Evolutionary conservation across 2,888 invertebrate genomes (phyloP).

Genomic region (Oxyscelio sp.): DNA sequence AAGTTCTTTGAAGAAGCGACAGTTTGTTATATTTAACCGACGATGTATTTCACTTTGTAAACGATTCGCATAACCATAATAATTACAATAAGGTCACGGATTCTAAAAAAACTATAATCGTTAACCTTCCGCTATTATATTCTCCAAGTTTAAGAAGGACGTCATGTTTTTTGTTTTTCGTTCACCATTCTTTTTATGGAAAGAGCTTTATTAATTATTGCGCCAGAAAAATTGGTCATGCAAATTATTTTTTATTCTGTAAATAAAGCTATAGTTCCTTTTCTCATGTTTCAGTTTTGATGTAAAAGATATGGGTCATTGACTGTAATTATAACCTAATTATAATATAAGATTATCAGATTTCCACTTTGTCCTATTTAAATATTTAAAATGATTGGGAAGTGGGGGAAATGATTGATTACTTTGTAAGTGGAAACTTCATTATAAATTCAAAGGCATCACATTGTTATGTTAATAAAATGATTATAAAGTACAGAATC

Average conservation of each 20-base stretch:
- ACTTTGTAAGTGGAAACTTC: too few species aligned
- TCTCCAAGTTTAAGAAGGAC: slow-evolving; percentile 3
- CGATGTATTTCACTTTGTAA: slow-evolving; percentile 18
- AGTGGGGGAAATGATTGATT: too few species aligned
- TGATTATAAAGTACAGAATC: slow-evolving; percentile 29
- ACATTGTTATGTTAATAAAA: slow-evolving; percentile 35
- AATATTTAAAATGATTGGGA: too few species aligned
- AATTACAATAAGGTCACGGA: slow-evolving; percentile 41
- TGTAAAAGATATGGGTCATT: too few species aligned
- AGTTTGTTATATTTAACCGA: slow-evolving; percentile 18
- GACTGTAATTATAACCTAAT: too few species aligned
- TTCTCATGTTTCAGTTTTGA: too few species aligned
- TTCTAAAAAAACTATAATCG: slow-evolving; percentile 47
- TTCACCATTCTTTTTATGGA: neutral
- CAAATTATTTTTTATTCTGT: too few species aligned
- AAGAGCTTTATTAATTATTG: slow-evolving; percentile 7
- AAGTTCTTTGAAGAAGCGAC: slow-evolving; percentile 19
- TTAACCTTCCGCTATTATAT: slow-evolving; percentile 32
- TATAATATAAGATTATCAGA: too few species aligned
- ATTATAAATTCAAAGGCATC: too few species aligned
- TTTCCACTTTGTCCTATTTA: too few species aligned
- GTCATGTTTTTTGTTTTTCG: slow-evolving; percentile 2
- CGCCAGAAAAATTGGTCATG: too few species aligned
- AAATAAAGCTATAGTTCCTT: too few species aligned
- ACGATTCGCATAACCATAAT: slow-evolving; percentile 39